Base-by-base conservation (phyloP, 2,113 vertebrate species). In the Aleadryas rufinucha region DNA sequence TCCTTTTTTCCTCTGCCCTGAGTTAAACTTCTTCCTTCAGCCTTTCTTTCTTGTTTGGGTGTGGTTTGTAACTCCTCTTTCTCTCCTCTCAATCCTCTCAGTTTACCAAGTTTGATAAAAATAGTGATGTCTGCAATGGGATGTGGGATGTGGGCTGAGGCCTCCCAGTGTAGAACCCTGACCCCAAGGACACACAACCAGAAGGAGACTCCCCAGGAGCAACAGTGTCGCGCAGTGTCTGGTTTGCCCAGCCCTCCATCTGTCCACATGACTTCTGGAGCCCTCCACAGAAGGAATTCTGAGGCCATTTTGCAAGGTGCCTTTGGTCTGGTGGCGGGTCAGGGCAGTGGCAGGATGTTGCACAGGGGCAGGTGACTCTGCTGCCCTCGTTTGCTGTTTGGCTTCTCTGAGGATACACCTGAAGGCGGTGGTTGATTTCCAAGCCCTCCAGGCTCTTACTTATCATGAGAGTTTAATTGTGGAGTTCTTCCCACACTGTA, bases 141-240 rank as follows among this genome's bases (percentile, higher is more conserved):
- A 31, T 23, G 16, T 31, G 59, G 35, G 45, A 33, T 57, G 2
- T 31, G 30, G 30, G 54, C 59, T 42, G 69, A 64, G 20, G 20
- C 49, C 16, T 85, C 45, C 26, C 37, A 11, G 31, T 2, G 9
- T 11, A 45, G 33, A 57, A 39, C 24, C 3, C 39, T 37, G 47
- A 13, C 19, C 17, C 11, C 1, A 10, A 28, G 50, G 79, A 47
- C 10, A 16, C 49, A 35, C 18, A 61, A 45, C 45, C 31, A 7
- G 12, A 18, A 63, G 0, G 2, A 59, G 28, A 27, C 13, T 45
- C 14, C 22, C 26, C 7, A 21, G 28, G 42, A 75, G 17, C 42
- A 70, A 6, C 26, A 16, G 66, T 5, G 35, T 26, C 1, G 0
- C 0, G 0, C 33, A 30, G 1, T 6, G 1, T 41, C 53, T 24